Evolutionary conservation across 2,888 invertebrate genomes (phyloP).

Genomic region (Labia minor): DNA sequence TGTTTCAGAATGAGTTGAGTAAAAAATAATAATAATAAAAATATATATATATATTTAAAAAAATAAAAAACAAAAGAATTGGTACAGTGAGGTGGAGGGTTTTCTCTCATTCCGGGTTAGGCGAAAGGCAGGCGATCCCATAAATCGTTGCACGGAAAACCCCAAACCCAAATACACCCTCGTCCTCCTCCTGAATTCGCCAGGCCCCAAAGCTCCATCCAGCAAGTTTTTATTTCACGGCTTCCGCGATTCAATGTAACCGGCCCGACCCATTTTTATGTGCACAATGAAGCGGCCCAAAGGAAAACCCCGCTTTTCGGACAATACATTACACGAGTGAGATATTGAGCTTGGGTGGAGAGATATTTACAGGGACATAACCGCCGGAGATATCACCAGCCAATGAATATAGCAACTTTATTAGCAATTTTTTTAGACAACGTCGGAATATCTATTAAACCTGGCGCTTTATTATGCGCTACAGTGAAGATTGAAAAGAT

Average conservation of each 20-base stretch:
- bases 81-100: neutral
- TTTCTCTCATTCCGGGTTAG: neutral
- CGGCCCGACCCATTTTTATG: neutral
- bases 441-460: neutral
- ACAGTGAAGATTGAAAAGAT: too few species aligned
- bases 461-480: neutral
- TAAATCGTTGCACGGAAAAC: conserved; percentile 4
- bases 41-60: too few species aligned
- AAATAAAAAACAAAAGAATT: neutral
- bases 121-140: conserved; percentile 4
- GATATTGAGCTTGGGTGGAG: neutral
- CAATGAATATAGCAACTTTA: conserved; percentile 4
- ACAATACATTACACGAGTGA: conserved; percentile 3
- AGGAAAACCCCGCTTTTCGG: conserved; percentile 4
- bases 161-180: neutral
- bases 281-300: conserved; percentile 8
- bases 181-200: neutral
- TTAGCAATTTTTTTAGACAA: neutral
- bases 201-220: neutral
- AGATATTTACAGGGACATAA: conserved; percentile 3
- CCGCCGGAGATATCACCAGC: conserved; percentile 13
- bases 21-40: too few species aligned
- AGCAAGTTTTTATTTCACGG: conserved; percentile 4
- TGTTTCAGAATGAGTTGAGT: neutral
- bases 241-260: conserved; percentile 13